phyloP scores from a whole-genome alignment of 2,113 vertebrate genomes.

The Pelodiscus sinensis region DNA sequence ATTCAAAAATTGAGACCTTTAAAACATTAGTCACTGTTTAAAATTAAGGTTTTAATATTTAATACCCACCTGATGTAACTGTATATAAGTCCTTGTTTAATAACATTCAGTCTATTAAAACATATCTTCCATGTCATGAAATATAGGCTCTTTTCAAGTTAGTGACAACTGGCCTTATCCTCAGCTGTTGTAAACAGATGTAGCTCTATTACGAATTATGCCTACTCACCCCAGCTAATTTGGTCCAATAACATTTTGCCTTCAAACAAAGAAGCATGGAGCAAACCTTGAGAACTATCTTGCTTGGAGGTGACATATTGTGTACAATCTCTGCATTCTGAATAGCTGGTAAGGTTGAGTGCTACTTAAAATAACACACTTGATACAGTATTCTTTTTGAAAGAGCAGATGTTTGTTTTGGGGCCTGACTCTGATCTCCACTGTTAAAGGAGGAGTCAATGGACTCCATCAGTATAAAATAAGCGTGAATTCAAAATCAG shows the following conservation, averaged over 20 bases:
- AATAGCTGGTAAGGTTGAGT: not conserved
- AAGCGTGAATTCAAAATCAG: not conserved
- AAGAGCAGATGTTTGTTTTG: not conserved
- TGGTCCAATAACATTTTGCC: not conserved
- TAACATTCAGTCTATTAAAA: not conserved
- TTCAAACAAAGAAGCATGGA: not conserved
- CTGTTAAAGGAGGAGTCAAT: not conserved
- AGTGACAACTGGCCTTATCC: not conserved
- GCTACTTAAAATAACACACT: not conserved
- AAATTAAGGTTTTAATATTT: not conserved
- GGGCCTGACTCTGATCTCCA: not conserved
- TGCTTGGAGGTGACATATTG: not conserved
- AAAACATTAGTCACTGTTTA: not conserved
- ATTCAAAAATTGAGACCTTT: not conserved
- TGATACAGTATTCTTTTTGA: not conserved
- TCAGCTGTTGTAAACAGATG: not conserved
- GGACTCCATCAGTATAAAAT: not conserved
- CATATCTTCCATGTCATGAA: not conserved
- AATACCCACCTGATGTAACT: not conserved
- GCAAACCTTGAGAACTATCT: not conserved
- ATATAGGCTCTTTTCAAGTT: not conserved
- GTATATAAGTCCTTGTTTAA: not conserved
- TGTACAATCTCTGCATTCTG: not conserved
- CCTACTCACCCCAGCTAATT: not conserved
- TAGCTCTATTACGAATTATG: not conserved